phyloP scores from a whole-genome alignment of 2,113 vertebrate species.

The Catharus minimus region DNA sequence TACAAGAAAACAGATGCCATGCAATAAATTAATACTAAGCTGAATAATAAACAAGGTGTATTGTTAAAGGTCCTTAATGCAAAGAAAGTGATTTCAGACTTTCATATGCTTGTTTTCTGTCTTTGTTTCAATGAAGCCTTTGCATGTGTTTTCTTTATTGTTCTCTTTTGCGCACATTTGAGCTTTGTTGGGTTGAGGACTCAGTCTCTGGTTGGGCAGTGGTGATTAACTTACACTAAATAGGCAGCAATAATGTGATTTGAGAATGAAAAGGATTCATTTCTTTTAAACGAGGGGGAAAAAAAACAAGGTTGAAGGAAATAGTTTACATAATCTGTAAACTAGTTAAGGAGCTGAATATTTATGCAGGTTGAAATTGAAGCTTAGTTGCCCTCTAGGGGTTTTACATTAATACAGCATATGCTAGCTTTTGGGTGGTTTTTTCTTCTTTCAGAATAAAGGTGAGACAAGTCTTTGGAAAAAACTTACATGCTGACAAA shows the following conservation, averaged over 20 bases:
- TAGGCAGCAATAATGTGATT: conserved; percentile 67
- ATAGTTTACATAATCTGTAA: conserved; percentile 57
- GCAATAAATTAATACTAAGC: conserved; percentile 56
- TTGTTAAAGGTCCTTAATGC: conserved; percentile 40
- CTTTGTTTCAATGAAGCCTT: conserved; percentile 44
- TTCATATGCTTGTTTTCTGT: conserved; percentile 60
- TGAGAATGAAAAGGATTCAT: conserved; percentile 63
- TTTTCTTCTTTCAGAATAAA: conserved; percentile 28
- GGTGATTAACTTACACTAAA: conserved; percentile 65
- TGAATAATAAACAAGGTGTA: conserved; percentile 54
- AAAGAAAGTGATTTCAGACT: conserved; percentile 56
- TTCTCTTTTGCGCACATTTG: conserved; percentile 12
- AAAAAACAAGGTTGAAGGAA: conserved; percentile 29
- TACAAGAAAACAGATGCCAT: conserved; percentile 48
- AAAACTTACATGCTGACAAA: conserved; percentile 28
- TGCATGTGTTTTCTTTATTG: conserved; percentile 54
- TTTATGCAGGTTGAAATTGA: conserved; percentile 66
- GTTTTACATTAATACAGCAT: conserved; percentile 73
- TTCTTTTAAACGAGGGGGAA: conserved; percentile 56
- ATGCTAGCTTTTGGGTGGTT: conserved; percentile 26
- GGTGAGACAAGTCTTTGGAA: conserved; percentile 50
- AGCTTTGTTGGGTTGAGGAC: conserved; percentile 51
- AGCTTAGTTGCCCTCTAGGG: conserved; percentile 80
- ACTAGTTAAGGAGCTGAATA: conserved; percentile 58
- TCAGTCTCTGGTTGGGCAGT: conserved; percentile 31